These are phyloP conservation scores for Drosophila seclusa DNA, from an alignment of 2,888 invertebrate species.

Conservation along the genomic window DNA sequence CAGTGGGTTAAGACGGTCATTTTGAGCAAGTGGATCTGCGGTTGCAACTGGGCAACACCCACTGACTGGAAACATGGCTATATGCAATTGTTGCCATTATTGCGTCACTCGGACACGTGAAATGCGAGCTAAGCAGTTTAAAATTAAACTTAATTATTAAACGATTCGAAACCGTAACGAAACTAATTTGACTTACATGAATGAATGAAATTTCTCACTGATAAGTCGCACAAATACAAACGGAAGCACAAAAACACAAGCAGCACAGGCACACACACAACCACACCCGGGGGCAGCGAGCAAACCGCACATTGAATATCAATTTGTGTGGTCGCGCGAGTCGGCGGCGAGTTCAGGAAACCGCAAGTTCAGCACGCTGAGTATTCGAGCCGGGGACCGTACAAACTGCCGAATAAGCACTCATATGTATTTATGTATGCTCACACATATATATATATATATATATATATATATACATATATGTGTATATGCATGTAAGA, in stretches of 20 bases:
- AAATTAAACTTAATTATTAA: constrained; percentile 68
- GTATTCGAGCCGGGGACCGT: constrained; percentile 23
- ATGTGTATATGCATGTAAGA: background rate
- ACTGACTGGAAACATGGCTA: background rate
- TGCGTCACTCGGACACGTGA: constrained; percentile 68
- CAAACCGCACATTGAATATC: constrained; percentile 56
- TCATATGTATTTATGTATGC: constrained; percentile 21
- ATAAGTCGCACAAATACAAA: constrained; percentile 50
- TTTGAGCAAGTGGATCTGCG: constrained; percentile 8
- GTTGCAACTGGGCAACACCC: constrained; percentile 12
- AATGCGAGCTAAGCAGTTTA: constrained; percentile 59
- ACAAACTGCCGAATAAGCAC: constrained; percentile 52
- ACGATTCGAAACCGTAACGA: constrained; percentile 39
- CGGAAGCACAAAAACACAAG: background rate
- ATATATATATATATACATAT: background rate
- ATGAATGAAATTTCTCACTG: constrained; percentile 68
- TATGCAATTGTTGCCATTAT: constrained; percentile 58
- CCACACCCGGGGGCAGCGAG: background rate
- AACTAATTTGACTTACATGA: constrained; percentile 72
- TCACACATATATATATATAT: background rate
- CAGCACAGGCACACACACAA: background rate
- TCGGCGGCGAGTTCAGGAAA: constrained; percentile 43
- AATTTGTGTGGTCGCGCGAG: constrained; percentile 66
- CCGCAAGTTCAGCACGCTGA: constrained; percentile 53
- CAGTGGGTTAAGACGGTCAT: constrained; percentile 20